Percentiles rank a stretch among this genome's conserved stretches.
Evolutionary conservation across 1,140 invertebrate species (phyloP).

Genomic region (Pogonomyrmex barbatus): DNA sequence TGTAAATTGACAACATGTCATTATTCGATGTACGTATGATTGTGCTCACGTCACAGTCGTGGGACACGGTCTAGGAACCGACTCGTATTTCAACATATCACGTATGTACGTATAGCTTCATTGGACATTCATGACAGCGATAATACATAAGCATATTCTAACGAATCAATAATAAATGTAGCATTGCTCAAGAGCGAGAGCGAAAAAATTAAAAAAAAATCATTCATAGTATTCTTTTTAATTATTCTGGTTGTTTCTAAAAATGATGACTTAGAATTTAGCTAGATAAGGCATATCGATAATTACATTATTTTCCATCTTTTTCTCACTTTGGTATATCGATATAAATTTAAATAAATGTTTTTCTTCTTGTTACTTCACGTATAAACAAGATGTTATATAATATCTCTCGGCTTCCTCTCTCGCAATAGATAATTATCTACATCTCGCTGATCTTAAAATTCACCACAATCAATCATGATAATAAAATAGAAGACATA

Average conservation of each 20-base stretch:
- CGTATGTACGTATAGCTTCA: neutral
- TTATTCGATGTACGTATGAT: slow-evolving; percentile 37
- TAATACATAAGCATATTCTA: neutral
- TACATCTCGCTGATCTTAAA: neutral
- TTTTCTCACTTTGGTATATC: too few relatives aligned
- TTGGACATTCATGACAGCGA: neutral
- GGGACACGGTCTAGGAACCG: neutral
- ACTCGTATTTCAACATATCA: slow-evolving; percentile 10
- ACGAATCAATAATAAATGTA: neutral
- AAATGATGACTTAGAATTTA: neutral
- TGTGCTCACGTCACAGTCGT: slow-evolving; percentile 1
- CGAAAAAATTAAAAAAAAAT: neutral
- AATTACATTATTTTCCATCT: neutral
- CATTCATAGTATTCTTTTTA: neutral
- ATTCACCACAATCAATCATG: neutral
- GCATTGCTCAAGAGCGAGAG: neutral
- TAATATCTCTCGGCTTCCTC: neutral
- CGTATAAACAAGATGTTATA: neutral
- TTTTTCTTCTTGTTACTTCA: too few relatives aligned
- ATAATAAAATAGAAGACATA: neutral
- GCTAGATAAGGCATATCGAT: neutral
- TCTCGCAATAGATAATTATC: neutral
- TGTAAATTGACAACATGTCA: slow-evolving; percentile 62
- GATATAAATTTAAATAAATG: too few relatives aligned
- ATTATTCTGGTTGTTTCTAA: neutral